Base-by-base conservation (phyloP, 2,113 vertebrate genomes). In the Nycticryphes semicollaris region DNA sequence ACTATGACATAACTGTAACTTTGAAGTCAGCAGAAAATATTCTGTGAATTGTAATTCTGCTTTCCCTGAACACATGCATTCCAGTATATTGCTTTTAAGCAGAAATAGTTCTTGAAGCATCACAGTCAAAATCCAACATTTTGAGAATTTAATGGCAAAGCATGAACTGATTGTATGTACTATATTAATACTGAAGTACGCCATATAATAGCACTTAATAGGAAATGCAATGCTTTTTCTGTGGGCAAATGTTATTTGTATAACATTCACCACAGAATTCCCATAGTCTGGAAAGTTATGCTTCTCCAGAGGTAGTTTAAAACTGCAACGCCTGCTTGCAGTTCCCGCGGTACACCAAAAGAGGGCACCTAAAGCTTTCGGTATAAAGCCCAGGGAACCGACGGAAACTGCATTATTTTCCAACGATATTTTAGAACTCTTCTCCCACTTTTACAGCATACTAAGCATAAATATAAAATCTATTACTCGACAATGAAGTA, bases 341-440 rank as follows among this genome's bases (percentile, higher is more conserved):
- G 22, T 98, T 97, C 63, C 94, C 1, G 5, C 4, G 2, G 1
- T 5, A 1, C 25, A 66, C 96, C 98, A 95, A 96, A 93, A 98
- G 98, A 98, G 98, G 98, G 98, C 97, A 84, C 97, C 64, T 94
- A 93, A 97, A 97, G 90, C 89, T 96, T 86, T 98, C 87, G 12
- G 45, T 93, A 97, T 72, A 77, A 54, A 76, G 24, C 25, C 64
- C 21, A 14, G 69, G 54, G 56, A 85, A 48, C 15, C 33, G 22
- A 19, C 0, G 5, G 39, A 64, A 73, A 28, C 87, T 73, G 6
- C 47, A 47, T 64, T 82, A 64, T 60, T 90, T 90, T 95, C 68
- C 82, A 91, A 25, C 12, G 54, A 22, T 60, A 41, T 84, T 95
- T 93, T n/a, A 84, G 79, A 91, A 88, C 79, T 77, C 47, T 68